Evolutionary conservation across 2,113 vertebrate species (phyloP).

Genomic region (Crotalus viridis): DNA sequence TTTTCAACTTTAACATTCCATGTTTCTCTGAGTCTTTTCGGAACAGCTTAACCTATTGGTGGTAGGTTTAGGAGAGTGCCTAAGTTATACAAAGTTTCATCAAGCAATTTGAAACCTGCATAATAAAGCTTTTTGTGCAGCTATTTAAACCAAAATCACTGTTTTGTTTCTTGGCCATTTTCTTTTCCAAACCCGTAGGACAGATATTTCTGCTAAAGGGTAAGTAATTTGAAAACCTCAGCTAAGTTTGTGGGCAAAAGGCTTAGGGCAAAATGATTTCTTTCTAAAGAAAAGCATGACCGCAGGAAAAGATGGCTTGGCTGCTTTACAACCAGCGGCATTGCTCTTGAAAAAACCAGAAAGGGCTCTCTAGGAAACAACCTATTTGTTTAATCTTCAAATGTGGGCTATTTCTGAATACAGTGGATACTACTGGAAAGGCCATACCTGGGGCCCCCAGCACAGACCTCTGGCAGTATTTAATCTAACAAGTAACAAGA

Average conservation of each 20-base stretch:
- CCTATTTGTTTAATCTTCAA: background rate
- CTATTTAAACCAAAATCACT: background rate
- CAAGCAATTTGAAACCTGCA: background rate
- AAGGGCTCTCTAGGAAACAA: slow-evolving; percentile 2
- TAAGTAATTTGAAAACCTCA: background rate
- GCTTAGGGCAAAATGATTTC: background rate
- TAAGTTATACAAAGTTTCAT: background rate
- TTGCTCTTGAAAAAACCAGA: slow-evolving; percentile 3
- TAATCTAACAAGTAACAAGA: background rate
- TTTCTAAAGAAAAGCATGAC: slow-evolving; percentile 8
- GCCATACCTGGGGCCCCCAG: background rate
- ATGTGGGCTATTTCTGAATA: background rate
- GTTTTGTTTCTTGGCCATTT: background rate
- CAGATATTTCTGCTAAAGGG: background rate
- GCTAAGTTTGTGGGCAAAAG: background rate
- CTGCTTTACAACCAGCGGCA: background rate
- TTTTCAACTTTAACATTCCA: background rate
- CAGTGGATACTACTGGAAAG: background rate
- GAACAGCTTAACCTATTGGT: background rate
- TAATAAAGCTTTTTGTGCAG: background rate
- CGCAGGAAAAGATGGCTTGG: background rate
- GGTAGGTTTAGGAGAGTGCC: background rate
- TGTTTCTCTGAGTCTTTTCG: background rate
- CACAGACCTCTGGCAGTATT: background rate
- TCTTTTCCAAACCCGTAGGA: background rate